phyloP scores from a whole-genome alignment of 2,113 vertebrate genomes.

The Craseonycteris thonglongyai region DNA sequence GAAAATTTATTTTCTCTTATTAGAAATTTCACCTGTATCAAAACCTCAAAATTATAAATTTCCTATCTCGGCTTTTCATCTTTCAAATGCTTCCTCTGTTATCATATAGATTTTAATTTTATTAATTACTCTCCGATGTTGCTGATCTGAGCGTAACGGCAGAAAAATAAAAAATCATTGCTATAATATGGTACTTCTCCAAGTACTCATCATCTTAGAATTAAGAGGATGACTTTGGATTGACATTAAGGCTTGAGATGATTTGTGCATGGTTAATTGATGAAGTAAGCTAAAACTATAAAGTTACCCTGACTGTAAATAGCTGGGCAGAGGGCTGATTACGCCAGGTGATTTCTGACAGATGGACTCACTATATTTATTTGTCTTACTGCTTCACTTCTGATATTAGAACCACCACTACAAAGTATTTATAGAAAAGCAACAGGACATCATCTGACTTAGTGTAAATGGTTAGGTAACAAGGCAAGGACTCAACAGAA shows the following conservation, averaged over 20 bases:
- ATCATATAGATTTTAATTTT: not conserved
- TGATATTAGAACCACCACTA: not conserved
- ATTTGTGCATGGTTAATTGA: slow-evolving; percentile 30
- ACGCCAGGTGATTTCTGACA: slow-evolving; percentile 36
- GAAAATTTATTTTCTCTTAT: slow-evolving; percentile 3
- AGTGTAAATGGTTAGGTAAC: not conserved
- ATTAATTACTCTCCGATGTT: not conserved
- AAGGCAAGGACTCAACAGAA: not conserved
- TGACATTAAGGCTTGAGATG: slow-evolving; percentile 3
- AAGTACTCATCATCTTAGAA: not conserved
- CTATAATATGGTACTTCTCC: not conserved
- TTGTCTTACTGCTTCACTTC: slow-evolving; percentile 2
- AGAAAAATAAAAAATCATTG: not conserved
- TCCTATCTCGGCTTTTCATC: not conserved
- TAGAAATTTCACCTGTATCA: not conserved
- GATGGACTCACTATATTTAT: slow-evolving; percentile 34
- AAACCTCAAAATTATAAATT: not conserved
- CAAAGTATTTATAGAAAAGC: slow-evolving; percentile 48
- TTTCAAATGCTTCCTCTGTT: not conserved
- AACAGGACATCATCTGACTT: not conserved
- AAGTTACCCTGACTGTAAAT: not conserved
- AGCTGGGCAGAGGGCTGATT: not conserved
- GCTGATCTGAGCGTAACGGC: not conserved
- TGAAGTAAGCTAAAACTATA: slow-evolving; percentile 19
- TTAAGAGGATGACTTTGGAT: not conserved